Percentiles rank a stretch among this genome's conserved stretches.
Conservation (phyloP, 1,140 invertebrate genomes). For the Metopolophium dirhodum region DNA sequence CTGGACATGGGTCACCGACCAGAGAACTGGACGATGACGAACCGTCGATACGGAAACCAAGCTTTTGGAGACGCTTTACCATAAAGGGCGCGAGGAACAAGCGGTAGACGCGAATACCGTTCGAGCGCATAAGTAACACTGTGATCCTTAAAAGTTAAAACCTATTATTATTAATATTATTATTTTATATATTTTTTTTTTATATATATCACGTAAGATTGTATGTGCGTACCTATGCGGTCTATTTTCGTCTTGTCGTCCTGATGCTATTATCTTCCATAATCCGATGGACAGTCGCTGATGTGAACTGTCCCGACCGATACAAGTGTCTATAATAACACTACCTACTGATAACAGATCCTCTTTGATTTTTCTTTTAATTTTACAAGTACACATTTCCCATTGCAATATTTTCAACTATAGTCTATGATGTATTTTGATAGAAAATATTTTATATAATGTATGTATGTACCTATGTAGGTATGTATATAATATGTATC, state of each 20-base stretch:
- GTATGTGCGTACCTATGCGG: background rate
- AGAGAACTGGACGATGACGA: conserved; percentile 65
- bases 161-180: conserved; percentile 13
- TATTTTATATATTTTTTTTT: conserved; percentile 14
- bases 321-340: no score
- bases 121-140: background rate
- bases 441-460: background rate
- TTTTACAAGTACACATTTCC: background rate
- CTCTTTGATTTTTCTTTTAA: background rate
- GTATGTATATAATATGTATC: no score
- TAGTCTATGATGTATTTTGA: background rate
- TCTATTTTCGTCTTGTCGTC: background rate
- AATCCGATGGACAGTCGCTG: background rate
- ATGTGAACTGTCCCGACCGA: background rate
- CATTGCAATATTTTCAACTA: background rate
- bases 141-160: conserved; percentile 20
- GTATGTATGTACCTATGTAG: background rate
- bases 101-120: conserved; percentile 65
- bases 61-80: conserved; percentile 76
- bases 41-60: conserved; percentile 69
- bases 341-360: background rate
- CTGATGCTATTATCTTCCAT: background rate
- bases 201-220: background rate
- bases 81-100: conserved; percentile 73
- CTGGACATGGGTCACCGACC: conserved; percentile 66